phyloP scores from a whole-genome alignment of 2,797 vertebrate species.

The Molothrus aeneus region DNA sequence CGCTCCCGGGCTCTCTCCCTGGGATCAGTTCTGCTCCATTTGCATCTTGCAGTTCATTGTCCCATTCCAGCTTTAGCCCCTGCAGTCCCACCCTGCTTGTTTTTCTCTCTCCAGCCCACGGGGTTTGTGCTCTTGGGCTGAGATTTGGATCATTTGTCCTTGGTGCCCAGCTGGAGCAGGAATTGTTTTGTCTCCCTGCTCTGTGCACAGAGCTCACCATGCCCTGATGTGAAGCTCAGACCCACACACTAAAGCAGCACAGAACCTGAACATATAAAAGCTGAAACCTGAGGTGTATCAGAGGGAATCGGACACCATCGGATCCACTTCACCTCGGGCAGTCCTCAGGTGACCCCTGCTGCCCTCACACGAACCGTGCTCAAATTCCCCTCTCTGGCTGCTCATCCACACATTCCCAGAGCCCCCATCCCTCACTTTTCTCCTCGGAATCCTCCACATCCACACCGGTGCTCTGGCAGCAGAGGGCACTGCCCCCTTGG shows the following conservation, averaged over 20 bases:
- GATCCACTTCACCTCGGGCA: background rate
- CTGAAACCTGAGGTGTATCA: background rate
- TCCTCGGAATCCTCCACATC: background rate
- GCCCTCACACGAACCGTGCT: background rate
- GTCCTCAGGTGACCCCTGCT: background rate
- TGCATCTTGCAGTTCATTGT: too few species aligned
- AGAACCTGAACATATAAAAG: background rate
- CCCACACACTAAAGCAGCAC: background rate
- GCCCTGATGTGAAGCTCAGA: background rate
- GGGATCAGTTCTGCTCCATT: too few species aligned
- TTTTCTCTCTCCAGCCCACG: too few species aligned
- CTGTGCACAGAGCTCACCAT: background rate
- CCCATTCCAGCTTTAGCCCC: too few species aligned
- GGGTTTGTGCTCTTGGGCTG: too few species aligned
- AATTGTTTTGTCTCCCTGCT: too few species aligned
- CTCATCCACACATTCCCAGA: background rate
- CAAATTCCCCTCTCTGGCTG: background rate
- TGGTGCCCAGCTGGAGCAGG: too few species aligned
- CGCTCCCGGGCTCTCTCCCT: too few species aligned
- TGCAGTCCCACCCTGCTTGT: too few species aligned
- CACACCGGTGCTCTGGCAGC: conserved; percentile 23
- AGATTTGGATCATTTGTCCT: too few species aligned
- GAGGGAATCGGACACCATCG: rapidly evolving
- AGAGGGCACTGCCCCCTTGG: conserved; percentile 68
- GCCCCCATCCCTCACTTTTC: rapidly evolving